Evolutionary conservation across 2,113 vertebrate species (phyloP).

Genomic region (Fulmarus glacialis): DNA sequence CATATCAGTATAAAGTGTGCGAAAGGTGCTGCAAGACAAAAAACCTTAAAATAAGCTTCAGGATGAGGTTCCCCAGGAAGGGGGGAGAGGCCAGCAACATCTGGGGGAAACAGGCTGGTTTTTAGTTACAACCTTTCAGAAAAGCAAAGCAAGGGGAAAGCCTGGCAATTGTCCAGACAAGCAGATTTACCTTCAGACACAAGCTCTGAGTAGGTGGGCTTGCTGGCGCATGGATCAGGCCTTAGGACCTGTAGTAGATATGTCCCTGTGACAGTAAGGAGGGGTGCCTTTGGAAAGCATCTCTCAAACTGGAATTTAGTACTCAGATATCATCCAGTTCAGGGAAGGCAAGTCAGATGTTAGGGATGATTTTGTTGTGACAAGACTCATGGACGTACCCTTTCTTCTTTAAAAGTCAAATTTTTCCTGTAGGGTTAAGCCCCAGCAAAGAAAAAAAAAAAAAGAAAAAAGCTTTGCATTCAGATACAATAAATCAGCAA

Average conservation of each 20-base stretch:
- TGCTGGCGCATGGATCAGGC: background rate
- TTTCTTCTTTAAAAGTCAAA: background rate
- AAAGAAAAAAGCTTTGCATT: background rate
- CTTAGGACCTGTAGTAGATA: background rate
- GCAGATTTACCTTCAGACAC: background rate
- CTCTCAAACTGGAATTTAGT: background rate
- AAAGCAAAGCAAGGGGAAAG: background rate
- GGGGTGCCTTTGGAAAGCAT: background rate
- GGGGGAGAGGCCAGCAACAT: background rate
- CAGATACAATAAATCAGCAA: background rate
- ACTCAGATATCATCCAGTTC: background rate
- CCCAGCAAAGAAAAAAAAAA: rapidly evolving
- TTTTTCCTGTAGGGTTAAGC: background rate
- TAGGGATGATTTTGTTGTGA: background rate
- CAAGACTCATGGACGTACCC: rapidly evolving
- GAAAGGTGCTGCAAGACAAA: background rate
- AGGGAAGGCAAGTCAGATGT: background rate
- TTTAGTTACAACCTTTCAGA: background rate
- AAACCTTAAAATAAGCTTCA: background rate
- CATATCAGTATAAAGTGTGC: background rate
- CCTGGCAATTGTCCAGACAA: background rate
- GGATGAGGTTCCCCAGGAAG: background rate
- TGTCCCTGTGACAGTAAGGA: background rate
- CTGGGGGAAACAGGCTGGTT: background rate
- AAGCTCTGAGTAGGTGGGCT: background rate